Conservation (phyloP, 2,888 invertebrate genomes). For the Smittia sp. region DNA sequence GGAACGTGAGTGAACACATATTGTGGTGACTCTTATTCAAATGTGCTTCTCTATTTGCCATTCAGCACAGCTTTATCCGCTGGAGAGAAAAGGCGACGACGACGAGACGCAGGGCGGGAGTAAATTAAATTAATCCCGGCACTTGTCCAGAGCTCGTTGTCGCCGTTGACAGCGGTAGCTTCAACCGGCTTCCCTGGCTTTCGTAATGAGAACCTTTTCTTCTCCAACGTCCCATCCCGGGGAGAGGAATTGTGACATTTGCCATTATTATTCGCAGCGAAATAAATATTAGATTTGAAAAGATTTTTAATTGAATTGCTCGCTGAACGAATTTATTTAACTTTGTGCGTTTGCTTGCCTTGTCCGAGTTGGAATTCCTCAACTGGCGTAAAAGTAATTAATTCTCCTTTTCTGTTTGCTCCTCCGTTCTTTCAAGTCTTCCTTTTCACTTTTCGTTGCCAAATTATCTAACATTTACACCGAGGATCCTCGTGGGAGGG, state of each 20-base stretch:
- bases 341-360: background rate
- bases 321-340: background rate
- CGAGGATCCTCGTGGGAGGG: background rate
- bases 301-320: constrained; percentile 27
- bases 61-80: background rate
- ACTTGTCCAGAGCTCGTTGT: no score
- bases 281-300: constrained; percentile 27
- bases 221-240: background rate
- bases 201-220: background rate
- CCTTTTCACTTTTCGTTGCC: background rate
- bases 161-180: background rate
- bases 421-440: background rate
- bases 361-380: background rate
- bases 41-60: background rate
- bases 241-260: constrained; percentile 21
- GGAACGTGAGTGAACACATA: constrained; percentile 1
- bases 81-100: no score
- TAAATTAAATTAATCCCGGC: no score
- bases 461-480: constrained; percentile 20
- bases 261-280: constrained; percentile 3
- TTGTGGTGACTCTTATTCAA: background rate
- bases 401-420: constrained; percentile 14
- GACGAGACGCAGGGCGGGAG: no score
- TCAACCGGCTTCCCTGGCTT: background rate
- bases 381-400: constrained; percentile 12